Evolutionary conservation across 2,888 invertebrate species (phyloP).

Genomic region (Malthinus seriepunctatus): DNA sequence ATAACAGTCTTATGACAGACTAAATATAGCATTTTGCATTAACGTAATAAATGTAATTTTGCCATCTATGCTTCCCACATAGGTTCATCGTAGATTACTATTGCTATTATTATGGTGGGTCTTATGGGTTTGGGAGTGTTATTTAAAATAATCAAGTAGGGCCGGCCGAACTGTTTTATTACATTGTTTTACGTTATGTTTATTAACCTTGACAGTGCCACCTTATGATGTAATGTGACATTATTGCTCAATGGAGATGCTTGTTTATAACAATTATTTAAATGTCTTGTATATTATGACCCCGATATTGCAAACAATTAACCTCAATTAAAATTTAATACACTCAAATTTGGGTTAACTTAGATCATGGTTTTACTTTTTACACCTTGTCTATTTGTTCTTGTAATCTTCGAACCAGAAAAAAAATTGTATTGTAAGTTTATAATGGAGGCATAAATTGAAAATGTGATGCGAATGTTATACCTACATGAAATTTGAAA

Average conservation of each 20-base stretch:
- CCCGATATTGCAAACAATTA: slow-evolving; percentile 10
- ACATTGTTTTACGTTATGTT: neutral
- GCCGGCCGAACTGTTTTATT: too few species aligned
- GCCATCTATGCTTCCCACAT: neutral
- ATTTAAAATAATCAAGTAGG: too few species aligned
- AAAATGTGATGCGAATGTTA: too few species aligned
- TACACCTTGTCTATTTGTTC: neutral
- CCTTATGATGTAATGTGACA: slow-evolving; percentile 22
- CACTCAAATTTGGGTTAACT: slow-evolving; percentile 7
- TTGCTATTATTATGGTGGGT: neutral
- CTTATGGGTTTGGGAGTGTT: neutral
- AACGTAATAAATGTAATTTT: slow-evolving; percentile 1
- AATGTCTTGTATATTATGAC: neutral
- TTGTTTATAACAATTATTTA: slow-evolving; percentile 8
- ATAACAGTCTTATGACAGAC: neutral
- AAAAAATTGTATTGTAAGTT: too few species aligned
- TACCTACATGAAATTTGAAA: too few species aligned
- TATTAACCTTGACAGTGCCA: slow-evolving; percentile 23
- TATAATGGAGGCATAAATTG: too few species aligned
- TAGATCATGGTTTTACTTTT: slow-evolving; percentile 11
- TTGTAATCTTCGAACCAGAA: neutral
- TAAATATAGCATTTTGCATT: slow-evolving; percentile 3
- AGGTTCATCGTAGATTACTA: neutral
- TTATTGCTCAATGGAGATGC: neutral
- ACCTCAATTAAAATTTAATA: slow-evolving; percentile 3